Evolutionary conservation across 2,113 vertebrate genomes (phyloP).

Genomic region (Phylloscopus whistleri): DNA sequence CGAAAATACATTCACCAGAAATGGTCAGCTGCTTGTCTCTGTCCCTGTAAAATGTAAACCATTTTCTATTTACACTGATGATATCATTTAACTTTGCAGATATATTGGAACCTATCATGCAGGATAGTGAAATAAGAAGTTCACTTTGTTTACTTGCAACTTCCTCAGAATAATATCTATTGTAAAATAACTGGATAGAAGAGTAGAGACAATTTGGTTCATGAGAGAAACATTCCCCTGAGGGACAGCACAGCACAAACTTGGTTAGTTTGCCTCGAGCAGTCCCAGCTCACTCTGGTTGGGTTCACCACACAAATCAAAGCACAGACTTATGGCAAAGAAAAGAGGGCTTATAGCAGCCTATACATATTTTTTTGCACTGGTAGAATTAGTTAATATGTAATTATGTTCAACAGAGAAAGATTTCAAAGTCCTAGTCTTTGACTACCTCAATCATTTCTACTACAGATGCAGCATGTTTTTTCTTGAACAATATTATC

Average conservation of each 20-base stretch:
- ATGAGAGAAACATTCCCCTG: neutral
- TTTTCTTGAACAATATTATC: neutral
- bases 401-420: neutral
- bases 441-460: neutral
- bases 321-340: neutral
- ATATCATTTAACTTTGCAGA: neutral
- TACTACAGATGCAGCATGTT: neutral
- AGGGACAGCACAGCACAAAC: neutral
- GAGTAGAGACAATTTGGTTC: neutral
- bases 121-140: neutral
- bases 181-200: neutral
- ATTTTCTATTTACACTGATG: neutral
- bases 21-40: neutral
- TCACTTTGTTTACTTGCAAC: neutral
- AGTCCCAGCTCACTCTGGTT: neutral
- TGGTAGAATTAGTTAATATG: neutral
- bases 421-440: neutral
- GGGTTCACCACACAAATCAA: neutral
- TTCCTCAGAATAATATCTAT: neutral
- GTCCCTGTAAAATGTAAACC: neutral
- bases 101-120: neutral
- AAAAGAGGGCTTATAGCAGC: neutral
- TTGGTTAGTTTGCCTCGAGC: neutral
- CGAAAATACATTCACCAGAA: neutral
- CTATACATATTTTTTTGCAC: neutral